Percentiles rank a stretch among this genome's conserved stretches.
Evolutionary conservation across 2,888 invertebrate genomes (phyloP).

Genomic region (Hirtodrosophila alboralis): DNA sequence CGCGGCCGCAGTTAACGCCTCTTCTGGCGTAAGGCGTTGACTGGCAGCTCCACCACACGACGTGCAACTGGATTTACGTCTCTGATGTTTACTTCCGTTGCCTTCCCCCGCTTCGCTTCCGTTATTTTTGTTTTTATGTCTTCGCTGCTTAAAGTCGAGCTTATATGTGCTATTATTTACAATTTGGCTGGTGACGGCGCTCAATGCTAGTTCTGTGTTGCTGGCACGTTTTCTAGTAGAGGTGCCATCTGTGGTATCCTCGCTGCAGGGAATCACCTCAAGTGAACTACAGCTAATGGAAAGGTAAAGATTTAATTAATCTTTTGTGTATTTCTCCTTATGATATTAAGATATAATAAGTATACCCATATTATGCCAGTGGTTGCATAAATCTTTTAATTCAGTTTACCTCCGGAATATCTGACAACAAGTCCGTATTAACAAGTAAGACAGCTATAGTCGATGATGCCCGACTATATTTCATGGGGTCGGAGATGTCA

Average conservation of each 20-base stretch:
- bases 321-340: too few species aligned
- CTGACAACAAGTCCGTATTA: too few species aligned
- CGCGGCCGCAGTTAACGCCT: conserved; percentile 45
- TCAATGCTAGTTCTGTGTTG: conserved; percentile 68
- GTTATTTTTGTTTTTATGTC: conserved; percentile 69
- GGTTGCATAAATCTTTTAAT: too few species aligned
- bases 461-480: too few species aligned
- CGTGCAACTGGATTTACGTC: conserved; percentile 67
- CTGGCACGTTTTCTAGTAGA: conserved; percentile 50
- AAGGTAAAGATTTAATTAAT: too few species aligned
- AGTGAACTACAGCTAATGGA: conserved; percentile 52
- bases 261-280: conserved; percentile 44
- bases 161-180: conserved; percentile 69
- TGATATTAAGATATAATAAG: too few species aligned
- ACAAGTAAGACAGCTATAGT: too few species aligned
- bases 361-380: too few species aligned
- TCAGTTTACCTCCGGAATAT: too few species aligned
- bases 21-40: conserved; percentile 67
- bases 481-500: too few species aligned
- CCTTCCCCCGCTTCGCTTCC: conserved; percentile 26
- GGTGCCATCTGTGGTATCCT: conserved; percentile 39
- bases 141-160: conserved; percentile 73
- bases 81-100: conserved; percentile 52
- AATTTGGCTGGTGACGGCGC: conserved; percentile 69
- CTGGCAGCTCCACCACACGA: conserved; percentile 54